Conservation (phyloP, 2,797 vertebrate species). For the Staurois parvus region DNA sequence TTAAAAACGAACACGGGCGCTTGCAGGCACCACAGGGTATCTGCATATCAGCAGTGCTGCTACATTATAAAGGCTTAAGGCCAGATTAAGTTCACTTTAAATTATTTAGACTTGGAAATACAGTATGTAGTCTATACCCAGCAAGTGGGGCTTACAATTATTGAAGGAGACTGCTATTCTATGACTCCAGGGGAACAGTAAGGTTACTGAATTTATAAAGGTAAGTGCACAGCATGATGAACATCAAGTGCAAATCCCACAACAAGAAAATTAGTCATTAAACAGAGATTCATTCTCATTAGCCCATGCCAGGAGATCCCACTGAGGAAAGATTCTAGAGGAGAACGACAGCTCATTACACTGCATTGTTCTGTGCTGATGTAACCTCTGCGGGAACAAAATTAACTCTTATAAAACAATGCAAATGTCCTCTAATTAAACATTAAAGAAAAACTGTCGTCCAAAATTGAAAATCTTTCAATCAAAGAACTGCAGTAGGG, state of each 20-base stretch:
- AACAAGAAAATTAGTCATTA: slow-evolving; percentile 47
- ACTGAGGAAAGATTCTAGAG: slow-evolving; percentile 35
- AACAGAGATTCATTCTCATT: slow-evolving; percentile 43
- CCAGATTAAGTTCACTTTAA: too few relatives aligned
- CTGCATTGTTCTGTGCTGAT: slow-evolving; percentile 26
- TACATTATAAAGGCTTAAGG: too few relatives aligned
- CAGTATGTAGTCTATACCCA: not conserved
- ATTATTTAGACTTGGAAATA: too few relatives aligned
- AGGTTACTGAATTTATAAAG: slow-evolving; percentile 32
- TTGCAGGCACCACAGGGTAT: too few relatives aligned
- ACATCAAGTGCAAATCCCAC: slow-evolving; percentile 41
- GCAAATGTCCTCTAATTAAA: not conserved
- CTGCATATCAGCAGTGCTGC: too few relatives aligned
- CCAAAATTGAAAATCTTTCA: too few relatives aligned
- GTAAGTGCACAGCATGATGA: slow-evolving; percentile 35
- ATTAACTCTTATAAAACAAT: slow-evolving; percentile 18
- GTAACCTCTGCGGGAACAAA: not conserved
- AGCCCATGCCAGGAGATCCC: slow-evolving; percentile 32
- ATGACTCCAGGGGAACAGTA: not conserved
- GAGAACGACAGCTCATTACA: slow-evolving; percentile 48
- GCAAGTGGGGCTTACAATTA: not conserved
- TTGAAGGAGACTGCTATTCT: not conserved
- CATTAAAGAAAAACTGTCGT: not conserved
- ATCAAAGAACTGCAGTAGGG: too few relatives aligned
- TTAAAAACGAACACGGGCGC: too few relatives aligned